These are phyloP conservation scores for Artibeus jamaicensis DNA, from an alignment of 2,797 vertebrate species.

Conservation along the genomic window DNA sequence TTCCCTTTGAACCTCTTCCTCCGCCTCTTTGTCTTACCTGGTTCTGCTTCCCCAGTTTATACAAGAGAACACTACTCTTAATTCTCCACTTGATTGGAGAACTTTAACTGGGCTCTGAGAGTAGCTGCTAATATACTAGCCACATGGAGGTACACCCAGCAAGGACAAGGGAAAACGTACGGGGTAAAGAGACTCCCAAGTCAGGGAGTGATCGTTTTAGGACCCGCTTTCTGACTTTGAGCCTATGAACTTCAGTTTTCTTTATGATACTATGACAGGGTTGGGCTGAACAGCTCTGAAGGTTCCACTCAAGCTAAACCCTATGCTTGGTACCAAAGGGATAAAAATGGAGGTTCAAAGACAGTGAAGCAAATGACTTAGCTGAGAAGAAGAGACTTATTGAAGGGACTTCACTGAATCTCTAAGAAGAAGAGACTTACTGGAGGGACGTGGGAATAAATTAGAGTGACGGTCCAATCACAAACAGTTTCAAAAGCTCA, in stretches of 20 bases:
- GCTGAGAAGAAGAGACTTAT: neutral
- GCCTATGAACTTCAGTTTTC: neutral
- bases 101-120: neutral
- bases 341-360: neutral
- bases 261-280: neutral
- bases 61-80: neutral
- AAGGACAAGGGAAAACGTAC: neutral
- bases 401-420: no score
- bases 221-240: neutral
- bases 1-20: neutral
- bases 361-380: neutral
- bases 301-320: neutral
- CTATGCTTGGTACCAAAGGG: neutral
- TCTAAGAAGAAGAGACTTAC: neutral
- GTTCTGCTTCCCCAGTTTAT: neutral
- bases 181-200: neutral
- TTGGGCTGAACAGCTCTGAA: neutral
- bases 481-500: neutral
- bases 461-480: neutral
- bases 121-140: neutral
- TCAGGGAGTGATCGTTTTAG: neutral
- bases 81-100: neutral
- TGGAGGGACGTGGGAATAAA: neutral
- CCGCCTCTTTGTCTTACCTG: neutral
- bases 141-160: accelerated